Conservation (phyloP, 2,888 invertebrate genomes). For the Pedicia rivosa region DNA sequence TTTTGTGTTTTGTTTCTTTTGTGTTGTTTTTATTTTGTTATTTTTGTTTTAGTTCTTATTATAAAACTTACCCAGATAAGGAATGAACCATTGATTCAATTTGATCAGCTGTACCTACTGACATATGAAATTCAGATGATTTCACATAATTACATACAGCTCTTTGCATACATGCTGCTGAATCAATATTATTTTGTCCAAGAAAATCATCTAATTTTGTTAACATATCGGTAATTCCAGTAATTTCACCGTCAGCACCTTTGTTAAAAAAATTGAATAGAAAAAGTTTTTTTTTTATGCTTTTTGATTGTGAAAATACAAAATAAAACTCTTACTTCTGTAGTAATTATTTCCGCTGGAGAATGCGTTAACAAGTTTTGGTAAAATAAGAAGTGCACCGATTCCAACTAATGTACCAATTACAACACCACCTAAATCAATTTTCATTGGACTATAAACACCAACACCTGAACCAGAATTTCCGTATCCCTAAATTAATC, state of each 20-base stretch:
- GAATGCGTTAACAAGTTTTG: slow-evolving; percentile 58
- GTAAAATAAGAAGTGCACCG: slow-evolving; percentile 62
- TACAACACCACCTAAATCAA: slow-evolving; percentile 67
- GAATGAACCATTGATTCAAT: slow-evolving; percentile 45
- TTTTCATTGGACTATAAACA: slow-evolving; percentile 56
- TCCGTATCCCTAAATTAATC: slow-evolving; percentile 30
- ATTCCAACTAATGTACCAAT: slow-evolving; percentile 67
- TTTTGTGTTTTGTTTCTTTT: no score
- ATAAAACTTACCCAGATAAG: slow-evolving; percentile 39
- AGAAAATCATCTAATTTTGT: slow-evolving; percentile 47
- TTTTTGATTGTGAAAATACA: not conserved
- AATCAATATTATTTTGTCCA: slow-evolving; percentile 52
- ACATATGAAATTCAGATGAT: slow-evolving; percentile 46
- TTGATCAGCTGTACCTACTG: slow-evolving; percentile 43
- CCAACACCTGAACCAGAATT: slow-evolving; percentile 33
- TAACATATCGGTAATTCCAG: slow-evolving; percentile 45
- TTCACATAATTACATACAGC: slow-evolving; percentile 56
- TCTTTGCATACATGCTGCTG: slow-evolving; percentile 52
- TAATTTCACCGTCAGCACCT: slow-evolving; percentile 42
- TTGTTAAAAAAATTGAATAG: slow-evolving; percentile 1
- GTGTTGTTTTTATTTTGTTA: no score
- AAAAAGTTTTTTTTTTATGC: not conserved
- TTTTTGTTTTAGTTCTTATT: no score
- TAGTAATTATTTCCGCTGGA: slow-evolving; percentile 50
- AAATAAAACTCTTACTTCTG: slow-evolving; percentile 39